A percentile compares a stretch with the other conserved stretches of the same genome.
These are phyloP conservation scores for Solenopsis invicta DNA, from an alignment of 1,140 invertebrate species.

Conservation along the genomic window DNA sequence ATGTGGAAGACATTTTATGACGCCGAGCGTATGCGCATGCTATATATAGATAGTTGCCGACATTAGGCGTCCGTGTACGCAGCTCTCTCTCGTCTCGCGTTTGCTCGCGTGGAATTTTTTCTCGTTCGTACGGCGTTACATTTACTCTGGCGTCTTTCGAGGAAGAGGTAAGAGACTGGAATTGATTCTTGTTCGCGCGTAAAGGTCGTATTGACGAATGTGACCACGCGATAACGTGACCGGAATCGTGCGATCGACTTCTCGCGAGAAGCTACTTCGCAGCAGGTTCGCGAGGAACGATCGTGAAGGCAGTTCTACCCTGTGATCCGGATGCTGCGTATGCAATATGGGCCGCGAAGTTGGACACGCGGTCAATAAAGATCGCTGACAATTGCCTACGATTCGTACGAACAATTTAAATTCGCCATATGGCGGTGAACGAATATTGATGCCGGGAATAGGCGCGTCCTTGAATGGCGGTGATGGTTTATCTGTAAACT, in stretches of 20 bases:
- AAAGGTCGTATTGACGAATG: not conserved
- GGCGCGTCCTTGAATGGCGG: constrained; percentile 40
- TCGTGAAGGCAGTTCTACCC: not conserved
- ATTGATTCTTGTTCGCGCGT: not conserved
- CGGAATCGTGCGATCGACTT: not conserved
- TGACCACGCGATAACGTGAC: not conserved
- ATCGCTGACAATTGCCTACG: not conserved
- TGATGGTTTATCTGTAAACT: constrained; percentile 39
- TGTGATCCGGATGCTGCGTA: not conserved
- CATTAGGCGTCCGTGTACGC: constrained; percentile 21
- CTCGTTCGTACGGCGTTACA: constrained; percentile 16
- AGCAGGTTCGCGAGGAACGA: not conserved
- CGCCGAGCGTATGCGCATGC: constrained; percentile 36
- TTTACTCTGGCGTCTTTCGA: constrained; percentile 39
- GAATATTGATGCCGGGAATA: constrained; percentile 36
- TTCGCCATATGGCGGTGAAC: constrained; percentile 18
- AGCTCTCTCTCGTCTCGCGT: constrained; percentile 10
- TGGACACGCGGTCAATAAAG: not conserved
- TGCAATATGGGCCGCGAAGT: no score
- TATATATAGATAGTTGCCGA: constrained; percentile 33
- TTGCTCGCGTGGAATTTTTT: constrained; percentile 8
- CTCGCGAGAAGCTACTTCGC: constrained; percentile 16
- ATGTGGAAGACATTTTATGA: constrained; percentile 35
- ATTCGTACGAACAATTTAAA: not conserved
- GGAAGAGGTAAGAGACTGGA: constrained; percentile 21